Percentiles rank a stretch among this genome's conserved stretches.
phyloP scores from a whole-genome alignment of 2,113 vertebrate species.

The Terrapene triunguis region DNA sequence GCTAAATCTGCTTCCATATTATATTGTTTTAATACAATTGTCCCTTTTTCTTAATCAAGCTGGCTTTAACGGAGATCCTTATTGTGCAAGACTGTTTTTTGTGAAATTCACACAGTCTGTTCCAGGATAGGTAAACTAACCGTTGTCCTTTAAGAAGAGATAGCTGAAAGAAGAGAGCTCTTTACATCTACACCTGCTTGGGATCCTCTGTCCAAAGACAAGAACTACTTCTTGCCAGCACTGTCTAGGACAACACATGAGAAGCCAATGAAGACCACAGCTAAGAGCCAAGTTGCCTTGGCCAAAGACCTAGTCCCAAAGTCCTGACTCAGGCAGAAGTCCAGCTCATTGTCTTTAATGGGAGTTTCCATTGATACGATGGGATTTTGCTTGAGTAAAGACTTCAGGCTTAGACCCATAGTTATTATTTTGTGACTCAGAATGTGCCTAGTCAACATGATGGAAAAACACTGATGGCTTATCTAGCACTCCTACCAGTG shows the following conservation, averaged over 20 bases:
- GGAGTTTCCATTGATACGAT: background rate
- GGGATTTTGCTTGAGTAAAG: background rate
- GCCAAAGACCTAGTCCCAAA: background rate
- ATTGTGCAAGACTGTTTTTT: background rate
- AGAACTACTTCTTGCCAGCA: background rate
- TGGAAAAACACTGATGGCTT: background rate
- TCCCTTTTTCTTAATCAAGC: background rate
- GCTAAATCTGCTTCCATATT: background rate
- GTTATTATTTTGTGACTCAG: background rate
- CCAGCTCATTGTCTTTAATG: background rate
- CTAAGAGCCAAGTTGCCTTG: background rate
- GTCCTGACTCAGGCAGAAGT: background rate
- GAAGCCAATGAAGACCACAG: background rate
- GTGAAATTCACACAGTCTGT: background rate
- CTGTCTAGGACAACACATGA: background rate
- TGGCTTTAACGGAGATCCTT: background rate
- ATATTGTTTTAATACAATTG: background rate
- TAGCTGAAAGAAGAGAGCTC: background rate
- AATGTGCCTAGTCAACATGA: accelerated
- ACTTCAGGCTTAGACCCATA: background rate
- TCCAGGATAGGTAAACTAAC: background rate
- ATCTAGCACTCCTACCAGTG: accelerated
- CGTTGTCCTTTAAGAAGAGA: background rate
- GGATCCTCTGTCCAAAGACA: background rate
- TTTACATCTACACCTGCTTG: background rate